Percentiles rank a stretch among this genome's conserved stretches.
phyloP scores from a whole-genome alignment of 2,888 invertebrate species.

The Lepeophtheirus nordmannii region DNA sequence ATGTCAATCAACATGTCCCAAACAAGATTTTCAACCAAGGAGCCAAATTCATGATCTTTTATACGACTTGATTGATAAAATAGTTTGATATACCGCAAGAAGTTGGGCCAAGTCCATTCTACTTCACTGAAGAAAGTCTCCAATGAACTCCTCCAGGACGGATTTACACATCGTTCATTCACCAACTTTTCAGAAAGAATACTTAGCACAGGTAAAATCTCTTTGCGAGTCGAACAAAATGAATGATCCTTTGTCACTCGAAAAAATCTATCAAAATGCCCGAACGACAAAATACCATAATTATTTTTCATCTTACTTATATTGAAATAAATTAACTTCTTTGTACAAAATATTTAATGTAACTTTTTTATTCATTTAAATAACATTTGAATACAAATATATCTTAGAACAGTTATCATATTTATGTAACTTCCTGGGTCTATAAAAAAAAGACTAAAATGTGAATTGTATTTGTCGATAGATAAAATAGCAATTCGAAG shows the following conservation, averaged over 20 bases:
- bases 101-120: conserved; percentile 1
- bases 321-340: too few relatives aligned
- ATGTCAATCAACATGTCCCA: not conserved
- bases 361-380: not conserved
- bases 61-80: not conserved
- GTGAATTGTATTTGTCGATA: not conserved
- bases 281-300: not conserved
- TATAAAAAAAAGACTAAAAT: not conserved
- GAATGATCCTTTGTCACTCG: not conserved
- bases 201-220: not conserved
- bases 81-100: not conserved
- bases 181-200: not conserved
- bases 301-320: not conserved
- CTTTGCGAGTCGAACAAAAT: not conserved
- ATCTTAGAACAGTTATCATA: not conserved
- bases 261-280: not conserved
- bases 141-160: not conserved
- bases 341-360: too few relatives aligned
- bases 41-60: not conserved
- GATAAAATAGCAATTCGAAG: too few relatives aligned
- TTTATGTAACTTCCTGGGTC: not conserved
- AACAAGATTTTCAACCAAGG: not conserved
- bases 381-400: not conserved
- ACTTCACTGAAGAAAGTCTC: not conserved
- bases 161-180: not conserved